Base-by-base conservation (phyloP, 1,140 invertebrate genomes). In the Leptinotarsa lineolata region DNA sequence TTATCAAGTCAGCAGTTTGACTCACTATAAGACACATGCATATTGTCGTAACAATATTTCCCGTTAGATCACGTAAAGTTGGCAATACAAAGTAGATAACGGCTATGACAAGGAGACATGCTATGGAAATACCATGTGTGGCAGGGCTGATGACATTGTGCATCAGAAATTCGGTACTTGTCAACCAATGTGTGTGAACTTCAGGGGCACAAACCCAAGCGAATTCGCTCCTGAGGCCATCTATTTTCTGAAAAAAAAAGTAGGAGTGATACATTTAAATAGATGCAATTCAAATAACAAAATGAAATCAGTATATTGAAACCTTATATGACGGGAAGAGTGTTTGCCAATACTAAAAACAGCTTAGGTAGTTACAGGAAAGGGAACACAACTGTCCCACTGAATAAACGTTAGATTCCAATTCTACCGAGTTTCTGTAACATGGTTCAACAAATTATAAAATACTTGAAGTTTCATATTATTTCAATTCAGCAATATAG, bases 1-100 rank as follows among this genome's bases (percentile, higher is more conserved):
- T 88, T 0, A 93, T 90, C n/a, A 92, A 86, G 78, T 92, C 90
- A 6, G 92, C 92, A n/a, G 89, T 90, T 82, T 94, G 92, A 75
- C 89, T 90, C 1, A 92, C 83, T 77, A 94, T 91, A 54, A 95
- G 85, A 78, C 93, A 94, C 20, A 94, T 81, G 60, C 89, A 89
- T 77, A 94, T 91, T 46, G 92, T 94, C 0, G 92, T 94, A 45
- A 94, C 89, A 77, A 95, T 94, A 82, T 94, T 95, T 16, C 94
- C 94, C 24, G 92, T 90, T 22, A 95, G 85, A 86, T 95, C 93
- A 78, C 93, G 85, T 63, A 95, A 85, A 54, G 93, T 93, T n/a
- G 93, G 93, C 74, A 95, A 84, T 18, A 94, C 90, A 83, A 94
- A 94, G 80, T 94, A 94, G 69, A 94, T 88, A n/a, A 94, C 88